phyloP scores from a whole-genome alignment of 2,113 vertebrate species.

The cattle (Bos taurus) region DNA sequence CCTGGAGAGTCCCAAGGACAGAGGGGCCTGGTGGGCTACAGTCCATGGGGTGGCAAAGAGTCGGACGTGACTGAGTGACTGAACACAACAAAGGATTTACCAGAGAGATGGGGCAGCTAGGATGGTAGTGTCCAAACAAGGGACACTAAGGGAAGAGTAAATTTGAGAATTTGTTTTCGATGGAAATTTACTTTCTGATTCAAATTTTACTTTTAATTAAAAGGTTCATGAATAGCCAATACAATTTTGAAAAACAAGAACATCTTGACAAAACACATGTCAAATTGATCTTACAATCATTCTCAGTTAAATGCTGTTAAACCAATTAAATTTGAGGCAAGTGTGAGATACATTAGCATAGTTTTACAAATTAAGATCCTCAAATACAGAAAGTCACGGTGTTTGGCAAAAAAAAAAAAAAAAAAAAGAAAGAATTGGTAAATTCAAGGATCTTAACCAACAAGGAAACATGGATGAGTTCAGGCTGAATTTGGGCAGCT shows the following conservation, averaged over 20 bases:
- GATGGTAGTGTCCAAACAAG: background rate
- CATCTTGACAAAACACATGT: background rate
- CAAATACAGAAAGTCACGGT: background rate
- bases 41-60: background rate
- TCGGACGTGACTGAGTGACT: accelerated
- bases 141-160: background rate
- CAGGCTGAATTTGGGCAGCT: background rate
- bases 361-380: background rate
- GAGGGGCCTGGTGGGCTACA: background rate
- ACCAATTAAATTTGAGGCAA: background rate
- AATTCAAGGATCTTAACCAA: background rate
- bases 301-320: background rate
- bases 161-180: background rate
- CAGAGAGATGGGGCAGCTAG: background rate
- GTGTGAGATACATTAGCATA: background rate
- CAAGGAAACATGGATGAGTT: background rate
- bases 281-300: background rate
- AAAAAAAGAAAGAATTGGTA: background rate
- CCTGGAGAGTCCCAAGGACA: background rate
- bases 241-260: background rate
- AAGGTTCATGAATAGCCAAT: background rate
- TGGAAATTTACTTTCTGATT: background rate
- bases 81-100: background rate
- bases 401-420: background rate
- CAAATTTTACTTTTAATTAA: background rate